Conservation (phyloP, 2,113 vertebrate species). For the Prunella himalayana region DNA sequence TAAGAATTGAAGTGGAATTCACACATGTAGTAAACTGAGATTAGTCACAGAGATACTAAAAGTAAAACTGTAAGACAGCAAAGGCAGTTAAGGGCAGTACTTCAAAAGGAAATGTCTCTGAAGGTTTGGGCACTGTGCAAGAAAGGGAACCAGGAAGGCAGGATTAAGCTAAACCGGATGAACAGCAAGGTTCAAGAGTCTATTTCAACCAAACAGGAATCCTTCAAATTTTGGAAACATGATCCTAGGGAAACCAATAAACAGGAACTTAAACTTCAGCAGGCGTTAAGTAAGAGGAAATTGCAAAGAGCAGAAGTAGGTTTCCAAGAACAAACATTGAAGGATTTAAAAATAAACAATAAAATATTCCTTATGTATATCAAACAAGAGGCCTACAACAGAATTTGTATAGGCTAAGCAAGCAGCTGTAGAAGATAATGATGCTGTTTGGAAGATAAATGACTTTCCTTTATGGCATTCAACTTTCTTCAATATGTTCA, state of each 20-base stretch:
- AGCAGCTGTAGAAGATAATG: neutral
- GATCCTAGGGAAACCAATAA: constrained; percentile 59
- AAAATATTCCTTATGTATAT: constrained; percentile 32
- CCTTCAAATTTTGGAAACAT: constrained; percentile 58
- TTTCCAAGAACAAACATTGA: constrained; percentile 52
- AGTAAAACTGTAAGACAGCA: neutral
- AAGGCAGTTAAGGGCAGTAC: neutral
- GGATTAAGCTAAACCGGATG: constrained; percentile 49
- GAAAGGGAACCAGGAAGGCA: constrained; percentile 27
- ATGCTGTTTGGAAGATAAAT: neutral
- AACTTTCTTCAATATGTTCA: neutral
- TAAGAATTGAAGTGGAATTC: neutral
- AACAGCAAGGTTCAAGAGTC: constrained; percentile 43
- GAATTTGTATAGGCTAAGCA: neutral
- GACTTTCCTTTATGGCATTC: neutral
- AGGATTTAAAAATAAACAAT: constrained; percentile 56
- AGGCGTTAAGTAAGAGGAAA: constrained; percentile 63
- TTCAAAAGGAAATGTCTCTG: neutral
- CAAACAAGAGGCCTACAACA: neutral
- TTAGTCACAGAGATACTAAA: neutral
- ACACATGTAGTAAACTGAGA: neutral
- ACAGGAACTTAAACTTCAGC: constrained; percentile 62
- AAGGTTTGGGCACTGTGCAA: neutral
- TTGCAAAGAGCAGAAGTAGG: constrained; percentile 34
- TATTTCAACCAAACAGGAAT: constrained; percentile 49